Conservation (phyloP, 2,888 invertebrate species). For the Zaprionus bogoriensis region DNA sequence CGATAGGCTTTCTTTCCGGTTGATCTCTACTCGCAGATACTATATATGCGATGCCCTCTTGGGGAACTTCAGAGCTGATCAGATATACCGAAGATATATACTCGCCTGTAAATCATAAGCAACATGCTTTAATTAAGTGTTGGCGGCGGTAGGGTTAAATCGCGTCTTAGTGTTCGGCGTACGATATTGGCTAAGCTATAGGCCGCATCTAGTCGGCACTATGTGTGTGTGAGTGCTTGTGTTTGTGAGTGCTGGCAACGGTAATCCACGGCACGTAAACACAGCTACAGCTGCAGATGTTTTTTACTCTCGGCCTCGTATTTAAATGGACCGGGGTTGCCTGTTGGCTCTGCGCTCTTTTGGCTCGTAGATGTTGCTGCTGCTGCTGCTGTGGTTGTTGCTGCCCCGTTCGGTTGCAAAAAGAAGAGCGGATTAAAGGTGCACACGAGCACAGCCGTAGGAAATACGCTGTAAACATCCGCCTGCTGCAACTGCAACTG, state of each 20-base stretch:
- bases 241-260: constrained; percentile 7
- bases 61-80: neutral
- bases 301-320: constrained; percentile 62
- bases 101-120: neutral
- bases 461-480: constrained; percentile 79
- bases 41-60: too few species aligned
- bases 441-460: constrained; percentile 74
- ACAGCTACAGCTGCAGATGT: constrained; percentile 71
- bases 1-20: neutral
- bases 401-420: constrained; percentile 40
- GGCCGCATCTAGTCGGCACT: neutral
- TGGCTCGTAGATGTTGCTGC: constrained; percentile 11
- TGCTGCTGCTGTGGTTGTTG: constrained; percentile 24
- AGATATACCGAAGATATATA: neutral
- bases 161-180: neutral
- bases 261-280: constrained; percentile 50
- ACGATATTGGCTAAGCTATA: constrained; percentile 3
- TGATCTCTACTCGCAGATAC: neutral
- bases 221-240: constrained; percentile 5
- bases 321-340: constrained; percentile 65
- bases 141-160: constrained; percentile 5
- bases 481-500: constrained; percentile 81
- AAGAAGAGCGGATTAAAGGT: constrained; percentile 79
- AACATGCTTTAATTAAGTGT: constrained; percentile 2
- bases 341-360: constrained; percentile 62